phyloP scores from a whole-genome alignment of 1,140 invertebrate genomes.

The Mamestra configurata region DNA sequence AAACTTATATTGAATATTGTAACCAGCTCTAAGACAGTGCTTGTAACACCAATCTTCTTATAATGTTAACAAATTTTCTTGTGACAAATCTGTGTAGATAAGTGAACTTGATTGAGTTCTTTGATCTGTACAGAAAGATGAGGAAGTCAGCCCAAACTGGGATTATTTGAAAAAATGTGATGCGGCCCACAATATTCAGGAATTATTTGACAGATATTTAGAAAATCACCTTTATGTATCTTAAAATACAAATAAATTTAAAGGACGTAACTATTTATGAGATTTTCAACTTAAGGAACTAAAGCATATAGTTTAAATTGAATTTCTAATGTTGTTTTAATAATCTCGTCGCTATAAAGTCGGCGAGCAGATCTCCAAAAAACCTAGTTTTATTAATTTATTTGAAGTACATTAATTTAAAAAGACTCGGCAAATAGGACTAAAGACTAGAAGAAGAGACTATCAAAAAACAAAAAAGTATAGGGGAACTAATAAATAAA shows the following conservation, averaged over 20 bases:
- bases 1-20: neutral
- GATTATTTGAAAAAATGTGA: neutral
- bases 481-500: conserved; percentile 10
- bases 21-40: neutral
- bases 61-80: neutral
- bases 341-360: neutral
- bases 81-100: neutral
- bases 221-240: no score
- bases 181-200: neutral
- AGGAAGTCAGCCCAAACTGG: neutral
- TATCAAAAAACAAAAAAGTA: neutral
- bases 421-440: neutral
- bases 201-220: no score
- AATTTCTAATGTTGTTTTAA: neutral
- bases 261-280: neutral
- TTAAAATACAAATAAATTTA: no score
- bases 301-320: neutral
- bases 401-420: neutral
- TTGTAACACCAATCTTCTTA: neutral
- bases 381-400: neutral
- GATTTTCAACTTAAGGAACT: neutral
- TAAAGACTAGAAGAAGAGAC: no score
- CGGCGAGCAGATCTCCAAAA: neutral
- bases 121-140: neutral
- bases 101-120: conserved; percentile 33